Base-by-base conservation (phyloP, 2,888 invertebrate genomes). In the Meliscaeva auricollis region DNA sequence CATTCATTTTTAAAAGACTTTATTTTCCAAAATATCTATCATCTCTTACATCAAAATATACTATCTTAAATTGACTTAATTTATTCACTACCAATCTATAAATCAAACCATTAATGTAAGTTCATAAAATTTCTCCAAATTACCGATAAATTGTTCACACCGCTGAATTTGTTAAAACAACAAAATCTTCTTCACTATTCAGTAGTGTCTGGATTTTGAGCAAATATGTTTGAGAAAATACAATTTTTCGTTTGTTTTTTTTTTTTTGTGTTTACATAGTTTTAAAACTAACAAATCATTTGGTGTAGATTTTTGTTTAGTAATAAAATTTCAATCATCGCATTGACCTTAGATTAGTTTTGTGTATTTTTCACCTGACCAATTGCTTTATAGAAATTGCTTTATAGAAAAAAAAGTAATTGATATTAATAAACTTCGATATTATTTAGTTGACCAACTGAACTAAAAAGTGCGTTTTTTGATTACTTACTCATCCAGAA, bases 121-220 rank as follows among this genome's bases (percentile, higher is more conserved):
- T 68, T 17, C 7, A 82, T 82, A 60, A 60, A 73, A 68, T 68
- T 60, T 50, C 32, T 48, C 56, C 70, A 76, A 72, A 72, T 70
- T 17, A 20, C 32, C 44, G 22, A 72, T 38, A 54, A 60, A 17
- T 7, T 73, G 22, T 15, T 8, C 26, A 26, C 38, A 32, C 56
- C 41, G 38, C 56, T 46, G 38, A 17, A 17, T 72, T 22, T 32
- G 50, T 35, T 32, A 38, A 50, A 75, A 38, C 26, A 64, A 64
- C 38, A 58, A 58, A 52, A 72, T 76, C 44, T 58, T 68, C 72
- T 78, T 60, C 68, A 62, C 58, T 30, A 58, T 58, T 76, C 50
- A 41, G n/a, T 3, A 41, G 50, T 30, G 64, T 58, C 64, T 82
- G 76, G 50, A 58, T 58, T 44, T 81, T 64, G n/a, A 81, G 35